phyloP scores from a whole-genome alignment of 2,113 vertebrate species.

The Tragelaphus strepsiceros region DNA sequence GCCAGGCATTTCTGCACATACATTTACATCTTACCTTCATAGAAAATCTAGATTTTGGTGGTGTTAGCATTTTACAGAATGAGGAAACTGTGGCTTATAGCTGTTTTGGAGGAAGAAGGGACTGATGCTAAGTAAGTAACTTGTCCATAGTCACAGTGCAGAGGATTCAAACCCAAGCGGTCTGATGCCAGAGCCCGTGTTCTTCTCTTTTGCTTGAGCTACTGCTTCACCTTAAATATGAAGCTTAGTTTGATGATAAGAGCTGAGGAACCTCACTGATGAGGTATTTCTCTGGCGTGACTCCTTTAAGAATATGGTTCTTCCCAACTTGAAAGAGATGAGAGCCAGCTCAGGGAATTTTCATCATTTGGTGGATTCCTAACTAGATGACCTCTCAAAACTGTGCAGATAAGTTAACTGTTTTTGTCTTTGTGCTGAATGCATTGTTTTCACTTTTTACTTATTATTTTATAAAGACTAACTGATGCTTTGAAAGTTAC shows the following conservation, averaged over 20 bases:
- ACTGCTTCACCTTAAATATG: constrained; percentile 3
- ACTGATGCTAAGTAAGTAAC: background rate
- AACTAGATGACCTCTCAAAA: background rate
- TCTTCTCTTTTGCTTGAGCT: background rate
- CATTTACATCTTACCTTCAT: background rate
- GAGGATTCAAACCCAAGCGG: background rate
- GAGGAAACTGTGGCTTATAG: background rate
- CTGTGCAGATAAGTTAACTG: background rate
- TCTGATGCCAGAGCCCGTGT: background rate
- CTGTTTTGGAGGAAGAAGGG: background rate
- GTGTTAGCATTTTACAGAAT: background rate
- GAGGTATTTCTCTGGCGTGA: background rate
- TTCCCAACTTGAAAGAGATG: background rate
- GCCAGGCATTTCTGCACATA: background rate
- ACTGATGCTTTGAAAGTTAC: background rate
- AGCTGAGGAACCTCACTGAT: background rate
- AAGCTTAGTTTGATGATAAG: background rate
- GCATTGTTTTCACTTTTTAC: background rate
- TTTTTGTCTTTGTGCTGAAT: background rate
- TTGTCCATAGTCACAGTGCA: background rate
- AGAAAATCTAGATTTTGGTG: background rate
- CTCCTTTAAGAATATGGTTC: background rate
- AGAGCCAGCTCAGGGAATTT: background rate
- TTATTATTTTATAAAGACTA: background rate
- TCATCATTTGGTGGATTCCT: background rate